A percentile compares a stretch with the other conserved stretches of the same genome.
Conservation (phyloP, 2,797 vertebrate genomes). For the Pipistrellus pipistrellus region DNA sequence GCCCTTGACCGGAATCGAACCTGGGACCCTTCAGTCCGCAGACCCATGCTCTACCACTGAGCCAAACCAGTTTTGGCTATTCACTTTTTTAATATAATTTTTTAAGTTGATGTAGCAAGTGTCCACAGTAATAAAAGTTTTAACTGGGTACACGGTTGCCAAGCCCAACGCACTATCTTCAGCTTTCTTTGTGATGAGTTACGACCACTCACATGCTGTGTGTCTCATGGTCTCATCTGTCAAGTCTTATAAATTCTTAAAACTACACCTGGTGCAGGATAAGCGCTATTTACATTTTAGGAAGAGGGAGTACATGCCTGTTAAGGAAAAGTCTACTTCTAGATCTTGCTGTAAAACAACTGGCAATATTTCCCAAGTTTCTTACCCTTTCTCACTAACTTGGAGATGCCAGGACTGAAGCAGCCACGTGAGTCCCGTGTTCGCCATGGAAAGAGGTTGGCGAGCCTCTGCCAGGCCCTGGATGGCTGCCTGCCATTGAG, state of each 20-base stretch:
- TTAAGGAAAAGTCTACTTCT: not conserved
- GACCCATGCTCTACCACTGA: no score
- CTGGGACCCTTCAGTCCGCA: no score
- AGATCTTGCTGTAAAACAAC: not conserved
- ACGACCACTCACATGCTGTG: not conserved
- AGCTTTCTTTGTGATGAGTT: not conserved
- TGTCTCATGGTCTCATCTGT: not conserved
- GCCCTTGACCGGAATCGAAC: no score
- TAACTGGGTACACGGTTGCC: not conserved
- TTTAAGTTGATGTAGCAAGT: not conserved
- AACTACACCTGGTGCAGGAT: not conserved
- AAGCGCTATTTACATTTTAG: not conserved
- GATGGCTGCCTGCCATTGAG: not conserved
- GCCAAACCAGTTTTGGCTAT: no score
- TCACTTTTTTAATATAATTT: not conserved
- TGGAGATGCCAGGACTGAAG: not conserved
- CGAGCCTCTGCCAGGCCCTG: not conserved
- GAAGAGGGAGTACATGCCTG: not conserved
- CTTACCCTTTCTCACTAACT: not conserved
- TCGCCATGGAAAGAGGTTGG: not conserved
- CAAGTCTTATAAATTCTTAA: not conserved
- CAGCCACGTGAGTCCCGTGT: not conserved
- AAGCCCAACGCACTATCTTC: not conserved
- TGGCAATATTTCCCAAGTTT: not conserved
- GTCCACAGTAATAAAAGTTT: not conserved